These are phyloP conservation scores for Megalurothrips usitatus DNA, from an alignment of 2,888 invertebrate genomes.

Conservation along the genomic window DNA sequence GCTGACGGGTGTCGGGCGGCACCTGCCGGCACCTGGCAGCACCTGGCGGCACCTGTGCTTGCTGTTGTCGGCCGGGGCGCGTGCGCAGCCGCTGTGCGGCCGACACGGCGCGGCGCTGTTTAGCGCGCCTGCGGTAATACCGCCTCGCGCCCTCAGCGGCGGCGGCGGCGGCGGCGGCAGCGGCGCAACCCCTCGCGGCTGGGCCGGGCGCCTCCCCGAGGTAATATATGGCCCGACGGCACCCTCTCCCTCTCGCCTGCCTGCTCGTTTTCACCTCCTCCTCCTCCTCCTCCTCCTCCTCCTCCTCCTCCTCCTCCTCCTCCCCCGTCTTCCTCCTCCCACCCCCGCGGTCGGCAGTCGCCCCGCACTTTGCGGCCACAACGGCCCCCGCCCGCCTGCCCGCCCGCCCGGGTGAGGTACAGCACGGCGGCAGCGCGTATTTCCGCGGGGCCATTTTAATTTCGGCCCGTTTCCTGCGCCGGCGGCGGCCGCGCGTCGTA, in stretches of 20 bases:
- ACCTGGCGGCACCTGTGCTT: too few species aligned
- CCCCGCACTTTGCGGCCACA: too few species aligned
- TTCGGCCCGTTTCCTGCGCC: neutral
- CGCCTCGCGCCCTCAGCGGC: neutral
- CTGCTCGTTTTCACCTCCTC: neutral
- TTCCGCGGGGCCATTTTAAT: conserved; percentile 2
- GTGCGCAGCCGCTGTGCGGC: too few species aligned
- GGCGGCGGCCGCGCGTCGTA: neutral
- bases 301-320: neutral
- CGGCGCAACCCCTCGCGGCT: too few species aligned
- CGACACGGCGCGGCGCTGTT: too few species aligned
- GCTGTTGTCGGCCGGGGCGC: too few species aligned
- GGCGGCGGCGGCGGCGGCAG: neutral
- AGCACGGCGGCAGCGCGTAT: neutral
- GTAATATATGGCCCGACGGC: neutral
- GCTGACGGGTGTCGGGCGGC: too few species aligned
- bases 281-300: neutral
- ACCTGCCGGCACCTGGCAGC: too few species aligned
- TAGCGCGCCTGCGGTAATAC: neutral
- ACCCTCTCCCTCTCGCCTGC: neutral
- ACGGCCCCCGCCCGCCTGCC: too few species aligned
- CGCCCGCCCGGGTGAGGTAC: too few species aligned
- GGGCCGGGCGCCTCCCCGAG: too few species aligned
- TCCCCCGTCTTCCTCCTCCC: neutral
- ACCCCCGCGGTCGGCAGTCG: neutral